Evolutionary conservation across 1,140 invertebrate genomes (phyloP), one percentile per base, ranked within the genome.

Genomic region (Ceratina calcarata): DNA sequence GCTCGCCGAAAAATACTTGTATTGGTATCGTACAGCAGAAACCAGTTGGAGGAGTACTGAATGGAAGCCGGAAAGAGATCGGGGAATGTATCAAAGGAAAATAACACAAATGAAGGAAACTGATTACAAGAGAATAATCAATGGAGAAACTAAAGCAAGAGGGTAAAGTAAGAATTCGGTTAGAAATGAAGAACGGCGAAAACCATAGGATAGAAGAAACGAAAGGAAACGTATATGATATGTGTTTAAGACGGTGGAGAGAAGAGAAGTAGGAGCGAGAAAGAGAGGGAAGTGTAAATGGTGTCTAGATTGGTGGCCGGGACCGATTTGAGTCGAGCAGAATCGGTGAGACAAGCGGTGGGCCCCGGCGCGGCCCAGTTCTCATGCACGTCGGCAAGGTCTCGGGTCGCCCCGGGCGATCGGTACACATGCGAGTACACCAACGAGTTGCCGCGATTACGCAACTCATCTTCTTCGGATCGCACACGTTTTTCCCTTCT

Each of bases 331-430:
- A 75, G 51, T 60, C 51, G 27, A n/a, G 27, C 20, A 67, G 74
- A 72, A 60, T 68, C 53, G 68, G 73, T 60, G 60, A 24, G 60
- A 57, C 51, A 45, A 58, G 45, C 55, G 65, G 53, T 10, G 81
- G 75, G 83, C 77, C 82, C 82, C 81, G 75, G 77, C 71, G 72
- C 90, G 91, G 91, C 91, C 91, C 91, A 92, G 91, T 92, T 92
- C 91, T 92, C 91, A 92, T 92, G 89, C 88, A 88, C 86, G 87
- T 80, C 83, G 81, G 82, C 91, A 92, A 92, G 91, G 91, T 92
- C 90, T 91, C 86, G 81, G 68, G 45, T 84, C 53, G 88, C 91
- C 90, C 70, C 85, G 64, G 91, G 91, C 91, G 75, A 88, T 90
- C 87, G 81, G 80, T 81, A 86, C 83, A 90, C 87, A 84, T 87